Base-by-base conservation (phyloP, 2,113 vertebrate species). In the Donacobius atricapilla region DNA sequence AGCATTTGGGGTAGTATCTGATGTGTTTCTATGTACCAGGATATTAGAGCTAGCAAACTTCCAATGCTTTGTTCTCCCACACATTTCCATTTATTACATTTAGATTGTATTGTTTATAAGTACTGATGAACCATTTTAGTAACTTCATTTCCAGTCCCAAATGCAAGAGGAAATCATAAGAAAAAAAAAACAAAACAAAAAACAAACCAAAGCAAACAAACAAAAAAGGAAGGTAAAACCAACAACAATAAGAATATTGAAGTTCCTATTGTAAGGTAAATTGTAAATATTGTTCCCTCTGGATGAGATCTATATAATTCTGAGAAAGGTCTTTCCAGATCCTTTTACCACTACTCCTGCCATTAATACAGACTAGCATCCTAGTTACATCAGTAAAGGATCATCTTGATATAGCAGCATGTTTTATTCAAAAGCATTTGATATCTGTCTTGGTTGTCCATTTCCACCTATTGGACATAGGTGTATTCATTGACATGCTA, bases 341-440 rank as follows among this genome's bases (percentile, higher is more conserved):
- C 80, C 60, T 96, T 95, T 71, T 18, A 40, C 27, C 15, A 77
- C 20, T 15, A 72, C 6, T 25, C 12, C 72, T 94, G 69, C 39
- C 94, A 92, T 94, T 91, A 95, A 89, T 93, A 61, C 37, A 78
- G 68, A 8, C 16, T 63, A 78, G 50, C n/a, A 61, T 90, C 94
- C 81, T 87, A 85, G 68, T 91, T 89, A 85, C 73, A 37, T 58
- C 37, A 83, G 65, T 64, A 82, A 87, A 93, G 73, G 76, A 94
- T 95, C 97, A 84, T 82, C 45, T 93, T 94, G 71, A 85, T 95
- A 96, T 92, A 96, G 97, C 84, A 86, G 66, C n/a, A 81, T 73
- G 64, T 71, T 93, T 94, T 92, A 86, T 95, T 82, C 83, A 88
- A 97, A 97, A 93, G 30, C 47, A 94, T 42, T 53, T 68, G 72